Percentiles rank a stretch among this genome's conserved stretches.
These are phyloP conservation scores for Gymnocypris eckloni DNA, from an alignment of 2,797 vertebrate species.

Conservation along the genomic window DNA sequence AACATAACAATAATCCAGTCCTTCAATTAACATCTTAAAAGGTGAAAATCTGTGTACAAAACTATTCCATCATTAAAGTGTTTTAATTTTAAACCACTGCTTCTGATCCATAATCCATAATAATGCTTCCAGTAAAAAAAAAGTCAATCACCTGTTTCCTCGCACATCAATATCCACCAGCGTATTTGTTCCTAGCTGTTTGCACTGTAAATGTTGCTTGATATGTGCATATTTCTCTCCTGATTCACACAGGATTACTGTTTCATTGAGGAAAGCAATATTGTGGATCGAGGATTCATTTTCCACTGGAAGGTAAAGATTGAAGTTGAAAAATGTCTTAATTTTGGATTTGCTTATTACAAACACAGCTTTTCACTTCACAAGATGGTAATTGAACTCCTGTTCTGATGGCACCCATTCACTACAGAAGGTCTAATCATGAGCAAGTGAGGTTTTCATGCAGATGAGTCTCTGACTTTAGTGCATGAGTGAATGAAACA, in stretches of 20 bases:
- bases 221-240: not conserved
- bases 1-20: not conserved
- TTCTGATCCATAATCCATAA: not conserved
- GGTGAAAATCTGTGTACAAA: not conserved
- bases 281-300: not conserved
- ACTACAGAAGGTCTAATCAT: not conserved
- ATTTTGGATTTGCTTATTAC: not conserved
- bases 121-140: not conserved
- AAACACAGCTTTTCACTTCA: not conserved
- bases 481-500: not conserved
- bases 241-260: not conserved
- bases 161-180: not conserved
- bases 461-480: not conserved
- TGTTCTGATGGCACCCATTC: not conserved
- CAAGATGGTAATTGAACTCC: not conserved
- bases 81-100: not conserved
- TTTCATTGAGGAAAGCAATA: not conserved
- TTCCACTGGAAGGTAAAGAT: not conserved
- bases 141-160: not conserved
- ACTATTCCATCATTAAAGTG: not conserved
- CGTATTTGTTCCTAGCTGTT: not conserved
- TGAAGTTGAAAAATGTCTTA: not conserved
- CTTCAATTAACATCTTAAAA: not conserved
- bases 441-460: not conserved
- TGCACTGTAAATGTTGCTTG: not conserved